Conservation (phyloP, 2,888 invertebrate species). For the Raillietiella orientalis region DNA sequence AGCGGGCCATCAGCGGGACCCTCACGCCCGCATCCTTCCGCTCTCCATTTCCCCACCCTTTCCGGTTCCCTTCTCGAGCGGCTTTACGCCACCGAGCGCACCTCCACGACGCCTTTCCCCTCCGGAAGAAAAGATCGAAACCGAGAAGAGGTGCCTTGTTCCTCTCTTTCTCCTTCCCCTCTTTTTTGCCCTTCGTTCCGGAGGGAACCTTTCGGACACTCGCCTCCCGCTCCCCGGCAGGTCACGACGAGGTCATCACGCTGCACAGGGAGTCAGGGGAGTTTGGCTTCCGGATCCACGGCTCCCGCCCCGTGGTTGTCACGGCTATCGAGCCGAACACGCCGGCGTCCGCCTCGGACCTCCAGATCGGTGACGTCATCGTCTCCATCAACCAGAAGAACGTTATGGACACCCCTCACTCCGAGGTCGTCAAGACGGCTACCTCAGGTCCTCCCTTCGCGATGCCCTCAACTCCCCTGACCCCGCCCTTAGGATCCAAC, state of each 20-base stretch:
- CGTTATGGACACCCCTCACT: slow-evolving; percentile 69
- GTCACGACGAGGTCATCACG: slow-evolving; percentile 55
- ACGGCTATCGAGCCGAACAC: slow-evolving; percentile 80
- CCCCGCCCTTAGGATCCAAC: slow-evolving; percentile 22
- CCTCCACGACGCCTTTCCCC: no score
- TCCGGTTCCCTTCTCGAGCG: no score
- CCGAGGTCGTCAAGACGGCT: slow-evolving; percentile 69
- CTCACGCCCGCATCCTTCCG: no score
- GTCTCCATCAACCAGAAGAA: slow-evolving; percentile 64
- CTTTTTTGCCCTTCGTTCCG: neutral
- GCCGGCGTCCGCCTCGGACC: slow-evolving; percentile 62
- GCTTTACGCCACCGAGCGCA: no score
- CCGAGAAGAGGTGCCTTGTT: no score
- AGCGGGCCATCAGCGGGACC: no score
- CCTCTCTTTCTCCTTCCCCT: slow-evolving; percentile 2
- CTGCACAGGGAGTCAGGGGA: slow-evolving; percentile 48
- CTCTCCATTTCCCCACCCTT: no score
- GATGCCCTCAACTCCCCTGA: neutral
- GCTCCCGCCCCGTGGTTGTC: slow-evolving; percentile 80
- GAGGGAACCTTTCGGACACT: slow-evolving; percentile 3
- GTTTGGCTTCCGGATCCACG: slow-evolving; percentile 81
- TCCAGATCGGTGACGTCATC: slow-evolving; percentile 78
- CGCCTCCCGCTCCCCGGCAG: slow-evolving; percentile 16
- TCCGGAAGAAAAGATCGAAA: no score
- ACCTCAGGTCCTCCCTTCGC: slow-evolving; percentile 26